Evolutionary conservation across 2,113 vertebrate species (phyloP).

Genomic region (Macquaria australasica): DNA sequence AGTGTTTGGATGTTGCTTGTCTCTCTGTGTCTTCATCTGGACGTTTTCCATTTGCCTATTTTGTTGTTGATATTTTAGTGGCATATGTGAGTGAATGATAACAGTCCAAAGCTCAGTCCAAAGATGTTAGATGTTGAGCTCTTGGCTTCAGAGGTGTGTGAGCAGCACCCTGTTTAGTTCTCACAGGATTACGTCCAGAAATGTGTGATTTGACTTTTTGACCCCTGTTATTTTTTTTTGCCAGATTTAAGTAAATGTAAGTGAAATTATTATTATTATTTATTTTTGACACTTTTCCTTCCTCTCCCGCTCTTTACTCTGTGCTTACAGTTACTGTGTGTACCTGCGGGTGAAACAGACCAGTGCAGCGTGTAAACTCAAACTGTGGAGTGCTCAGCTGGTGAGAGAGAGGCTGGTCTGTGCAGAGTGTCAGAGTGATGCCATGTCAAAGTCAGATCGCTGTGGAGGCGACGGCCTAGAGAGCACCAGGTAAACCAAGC

Average conservation of each 20-base stretch:
- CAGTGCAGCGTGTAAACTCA: conserved; percentile 79
- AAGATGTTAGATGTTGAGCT: neutral
- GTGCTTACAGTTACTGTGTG: conserved; percentile 84
- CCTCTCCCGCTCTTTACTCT: neutral
- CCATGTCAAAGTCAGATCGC: conserved; percentile 72
- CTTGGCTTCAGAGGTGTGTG: neutral
- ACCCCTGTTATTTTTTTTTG: neutral
- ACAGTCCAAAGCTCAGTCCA: neutral
- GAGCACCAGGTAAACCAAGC: conserved; percentile 80
- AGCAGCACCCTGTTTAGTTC: neutral
- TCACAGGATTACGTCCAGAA: neutral
- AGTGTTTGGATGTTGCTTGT: neutral
- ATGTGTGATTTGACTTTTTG: neutral
- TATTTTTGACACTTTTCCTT: neutral
- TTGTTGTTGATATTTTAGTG: neutral
- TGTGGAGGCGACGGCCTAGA: conserved; percentile 85
- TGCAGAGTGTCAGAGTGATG: conserved; percentile 83
- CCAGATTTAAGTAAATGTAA: neutral
- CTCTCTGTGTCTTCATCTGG: conserved; percentile 8
- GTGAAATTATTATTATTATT: neutral
- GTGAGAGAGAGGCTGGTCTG: conserved; percentile 83
- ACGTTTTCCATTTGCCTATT: conserved; percentile 13
- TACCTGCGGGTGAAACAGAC: conserved; percentile 86
- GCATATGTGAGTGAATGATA: conserved; percentile 4
- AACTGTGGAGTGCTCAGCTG: conserved; percentile 84